These are phyloP conservation scores for Camelus dromedarius DNA, from an alignment of 2,113 vertebrate species.

Conservation along the genomic window DNA sequence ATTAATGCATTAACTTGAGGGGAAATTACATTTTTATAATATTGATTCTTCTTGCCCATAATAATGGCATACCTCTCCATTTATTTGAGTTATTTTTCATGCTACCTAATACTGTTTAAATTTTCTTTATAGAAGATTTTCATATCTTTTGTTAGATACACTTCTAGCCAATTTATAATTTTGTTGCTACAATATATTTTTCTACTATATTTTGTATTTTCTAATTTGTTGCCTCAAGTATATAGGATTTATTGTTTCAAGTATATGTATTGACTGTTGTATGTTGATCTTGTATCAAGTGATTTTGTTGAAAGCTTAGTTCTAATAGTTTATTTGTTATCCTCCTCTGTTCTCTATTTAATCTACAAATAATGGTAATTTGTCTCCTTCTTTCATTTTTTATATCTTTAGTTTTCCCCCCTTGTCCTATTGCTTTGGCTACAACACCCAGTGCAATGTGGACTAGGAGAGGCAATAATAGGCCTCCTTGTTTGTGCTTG, in stretches of 20 bases:
- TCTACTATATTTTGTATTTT: constrained; percentile 23
- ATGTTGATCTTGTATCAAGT: not conserved
- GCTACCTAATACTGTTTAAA: not conserved
- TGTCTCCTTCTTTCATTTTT: not conserved
- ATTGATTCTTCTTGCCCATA: not conserved
- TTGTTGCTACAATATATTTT: not conserved
- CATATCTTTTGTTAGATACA: not conserved
- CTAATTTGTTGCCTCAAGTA: not conserved
- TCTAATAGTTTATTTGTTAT: not conserved
- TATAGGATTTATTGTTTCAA: not conserved
- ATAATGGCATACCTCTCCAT: not conserved
- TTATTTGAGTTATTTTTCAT: not conserved
- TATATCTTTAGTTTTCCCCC: not conserved
- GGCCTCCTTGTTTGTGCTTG: not conserved
- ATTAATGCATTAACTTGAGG: not conserved
- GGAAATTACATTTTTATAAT: not conserved
- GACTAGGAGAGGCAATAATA: not conserved
- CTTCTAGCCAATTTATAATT: not conserved
- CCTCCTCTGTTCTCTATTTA: not conserved
- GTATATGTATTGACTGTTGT: not conserved
- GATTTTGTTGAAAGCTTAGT: not conserved
- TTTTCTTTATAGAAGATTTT: not conserved
- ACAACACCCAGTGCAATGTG: not conserved
- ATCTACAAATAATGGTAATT: not conserved
- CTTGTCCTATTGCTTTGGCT: not conserved